Evolutionary conservation across 2,113 vertebrate species (phyloP), one percentile per base, ranked within the genome.

Genomic region (Eidolon helvum): DNA sequence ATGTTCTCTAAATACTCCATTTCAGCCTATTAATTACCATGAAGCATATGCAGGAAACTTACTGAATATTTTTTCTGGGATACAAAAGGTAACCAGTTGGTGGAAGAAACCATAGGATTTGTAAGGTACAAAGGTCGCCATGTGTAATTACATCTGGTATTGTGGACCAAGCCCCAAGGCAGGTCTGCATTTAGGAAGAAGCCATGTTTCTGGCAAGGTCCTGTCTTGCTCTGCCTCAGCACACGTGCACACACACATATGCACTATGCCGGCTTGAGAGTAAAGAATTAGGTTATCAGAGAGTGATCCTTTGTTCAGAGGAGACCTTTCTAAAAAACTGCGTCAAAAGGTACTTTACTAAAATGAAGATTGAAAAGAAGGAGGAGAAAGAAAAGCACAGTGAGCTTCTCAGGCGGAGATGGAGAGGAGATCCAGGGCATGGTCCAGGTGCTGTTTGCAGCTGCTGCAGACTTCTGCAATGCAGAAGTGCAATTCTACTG

Each of bases 181-280:
- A 75, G 18, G 24, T 30, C n/a, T 35, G 33, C 18, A 18, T n/a
- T 10, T 5, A 35, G 48, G 65, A 59, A 50, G 15, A 65, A 45
- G 19, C 1, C 2, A 6, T 1, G 10, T 71, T 43, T 45, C 40
- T 61, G 21, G n/a, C 33, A 53, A 45, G 24, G 19, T 7, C 30
- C 14, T 57, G 6, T 63, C 45, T 30, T 2, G 14, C 2, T 4
- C 30, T 74, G 21, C 30, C 7, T 16, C n/a, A 28, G 55, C 24
- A 30, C 16, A 28, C 2, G 1, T 14, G 16, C 5, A 0, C 24
- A 4, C 3, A 10, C 48, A 38, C 40, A 19, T 22, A 3, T 10
- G 10, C n/a, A 12, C 35, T 43, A 40, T 3, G 0, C 26, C 7
- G 14, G 6, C 68, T 57, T 6, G 19, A 59, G 8, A 45, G 50